Percentiles rank a stretch among this genome's conserved stretches.
These are phyloP conservation scores for Callopanchax toddi DNA, from an alignment of 2,113 vertebrate genomes.

Conservation along the genomic window DNA sequence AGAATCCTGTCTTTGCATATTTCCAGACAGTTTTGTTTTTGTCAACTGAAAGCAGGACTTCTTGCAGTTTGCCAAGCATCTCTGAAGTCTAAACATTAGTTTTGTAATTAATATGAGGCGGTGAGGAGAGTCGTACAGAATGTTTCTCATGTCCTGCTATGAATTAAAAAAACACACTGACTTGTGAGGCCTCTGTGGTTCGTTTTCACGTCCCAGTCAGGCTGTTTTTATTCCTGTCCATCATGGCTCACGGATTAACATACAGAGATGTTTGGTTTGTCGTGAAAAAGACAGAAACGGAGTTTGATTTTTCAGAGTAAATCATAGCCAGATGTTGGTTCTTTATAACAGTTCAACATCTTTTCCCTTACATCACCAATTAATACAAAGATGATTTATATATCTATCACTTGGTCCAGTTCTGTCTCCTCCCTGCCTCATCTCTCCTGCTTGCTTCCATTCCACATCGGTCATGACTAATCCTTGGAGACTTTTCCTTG, in stretches of 20 bases:
- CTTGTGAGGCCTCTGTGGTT: slow-evolving; percentile 14
- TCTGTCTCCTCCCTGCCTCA: background rate
- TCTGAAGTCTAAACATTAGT: slow-evolving; percentile 38
- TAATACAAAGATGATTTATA: background rate
- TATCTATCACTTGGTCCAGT: background rate
- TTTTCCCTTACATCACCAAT: background rate
- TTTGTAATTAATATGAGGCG: slow-evolving; percentile 39
- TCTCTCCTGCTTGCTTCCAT: slow-evolving; percentile 22
- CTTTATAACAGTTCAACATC: background rate
- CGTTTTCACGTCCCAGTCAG: background rate
- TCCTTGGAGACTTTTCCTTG: slow-evolving; percentile 24
- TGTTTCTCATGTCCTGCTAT: slow-evolving; percentile 23
- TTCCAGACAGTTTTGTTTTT: slow-evolving; percentile 14
- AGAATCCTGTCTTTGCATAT: background rate
- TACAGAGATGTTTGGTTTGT: slow-evolving; percentile 3
- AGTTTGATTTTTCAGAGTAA: background rate
- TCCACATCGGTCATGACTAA: slow-evolving; percentile 40
- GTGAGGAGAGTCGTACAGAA: background rate
- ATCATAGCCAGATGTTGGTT: background rate
- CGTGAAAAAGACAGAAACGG: background rate
- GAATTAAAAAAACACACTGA: slow-evolving; percentile 4
- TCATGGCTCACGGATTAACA: too few relatives aligned
- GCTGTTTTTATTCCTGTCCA: slow-evolving; percentile 30
- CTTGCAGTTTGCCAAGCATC: slow-evolving; percentile 24
- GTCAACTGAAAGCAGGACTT: slow-evolving; percentile 26